Evolutionary conservation across 2,797 vertebrate species (phyloP), one percentile per base, ranked within the genome.

Genomic region (Aratinga solstitialis): DNA sequence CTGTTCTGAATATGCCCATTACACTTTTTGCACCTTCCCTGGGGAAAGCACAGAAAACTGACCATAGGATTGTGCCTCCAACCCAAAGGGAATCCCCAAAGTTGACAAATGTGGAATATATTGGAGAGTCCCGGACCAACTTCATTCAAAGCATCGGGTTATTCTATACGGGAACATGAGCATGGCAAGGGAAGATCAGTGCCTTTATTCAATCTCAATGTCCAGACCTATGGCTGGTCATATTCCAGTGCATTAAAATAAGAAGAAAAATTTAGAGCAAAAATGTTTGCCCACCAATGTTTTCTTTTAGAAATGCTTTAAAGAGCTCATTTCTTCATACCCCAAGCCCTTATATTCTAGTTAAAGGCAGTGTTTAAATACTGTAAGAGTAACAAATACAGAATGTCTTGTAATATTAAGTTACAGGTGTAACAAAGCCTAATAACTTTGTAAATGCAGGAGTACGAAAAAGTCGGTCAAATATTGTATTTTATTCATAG

Each of bases 361-460:
- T 47, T 54, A 59, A 84, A 88, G 4, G 1, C 26, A 7, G 8
- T 9, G 21, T 11, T 86, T 71, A 69, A 83, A 76, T 42, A 9
- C 36, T 14, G 0, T 3, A 21, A 38, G 45, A 81, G 29, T 24
- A 56, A 24, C 19, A 72, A 62, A 51, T 7, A 9, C 11, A 56
- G 66, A 71, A 42, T 13, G 9, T 5, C 36, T 86, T 5, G 0
- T 47, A 34, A 2, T 32, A 78, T 75, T 71, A 65, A 95, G 85
- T 79, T 68, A 80, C 85, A 95, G 90, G 83, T 95, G 56, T 47
- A 65, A 53, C 77, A 84, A 91, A 89, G 16, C 30, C 84, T 61
- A 76, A 81, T 47, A 90, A 68, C 67, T 27, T 77, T 47, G 68
- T n/a, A 79, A 93, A 74, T 9, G 48, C 26, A 58, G 19, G 34